Evolutionary conservation across 2,113 vertebrate species (phyloP), one percentile per base, ranked within the genome.

Genomic region (Bujurquina vittata): DNA sequence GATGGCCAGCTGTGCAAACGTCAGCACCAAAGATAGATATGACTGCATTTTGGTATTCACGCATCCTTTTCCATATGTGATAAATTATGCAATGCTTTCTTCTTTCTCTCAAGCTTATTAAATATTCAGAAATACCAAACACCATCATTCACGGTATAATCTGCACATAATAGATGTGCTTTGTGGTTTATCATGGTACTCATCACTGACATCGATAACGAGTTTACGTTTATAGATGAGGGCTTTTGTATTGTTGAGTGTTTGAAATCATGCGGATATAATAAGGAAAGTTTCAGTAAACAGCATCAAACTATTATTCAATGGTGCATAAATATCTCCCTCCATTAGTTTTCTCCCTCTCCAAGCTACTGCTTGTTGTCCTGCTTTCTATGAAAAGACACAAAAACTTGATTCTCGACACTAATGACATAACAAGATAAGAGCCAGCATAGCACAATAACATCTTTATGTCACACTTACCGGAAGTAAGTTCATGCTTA

Each of bases 211-310:
- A 31, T 84, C 55, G 67, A 3, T n/a, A 17, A 56, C 20, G 20
- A 54, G n/a, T 1, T 52, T 52, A 22, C 57, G 46, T 59, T 78
- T 5, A 81, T 35, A 63, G 69, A 59, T 65, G 49, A 33, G 35
- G 4, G 15, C 52, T 78, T 82, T 84, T 40, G 69, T 59, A 74
- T 29, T 1, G n/a, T 46, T 56, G 31, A 84, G 87, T 65, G 67
- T 18, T 61, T 78, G 58, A 75, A 33, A 74, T 78, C 14, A 57
- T 65, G 10, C 2, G 75, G 75, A 65, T 56, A 40, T 43, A 83
- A 81, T 81, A 60, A 75, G 17, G 52, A n/a, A 65, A n/a, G 17
- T 80, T 89, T 86, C 80, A 65, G 83, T 84, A 83, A 84, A 72
- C 17, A 57, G 43, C 52, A 52, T 77, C 15, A 83, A 75, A 31